Conservation (phyloP, 2,113 vertebrate genomes). For the Solea senegalensis region DNA sequence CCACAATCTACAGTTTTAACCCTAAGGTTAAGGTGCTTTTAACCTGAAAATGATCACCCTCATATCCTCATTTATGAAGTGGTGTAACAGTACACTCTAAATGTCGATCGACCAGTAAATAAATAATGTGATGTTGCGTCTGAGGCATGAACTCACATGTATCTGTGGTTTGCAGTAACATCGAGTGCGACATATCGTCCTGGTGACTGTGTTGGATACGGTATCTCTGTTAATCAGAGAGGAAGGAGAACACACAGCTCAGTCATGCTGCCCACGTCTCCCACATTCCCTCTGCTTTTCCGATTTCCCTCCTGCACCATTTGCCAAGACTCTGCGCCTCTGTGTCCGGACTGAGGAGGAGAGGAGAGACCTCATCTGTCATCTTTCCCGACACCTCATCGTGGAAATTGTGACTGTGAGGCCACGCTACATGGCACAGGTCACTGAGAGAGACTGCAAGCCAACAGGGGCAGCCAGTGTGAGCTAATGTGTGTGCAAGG, state of each 20-base stretch:
- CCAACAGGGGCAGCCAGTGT: conserved; percentile 1
- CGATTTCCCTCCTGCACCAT: conserved; percentile 13
- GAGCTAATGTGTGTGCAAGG: no score
- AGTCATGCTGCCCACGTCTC: conserved; percentile 39
- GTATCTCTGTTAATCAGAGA: conserved; percentile 18
- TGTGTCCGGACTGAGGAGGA: conserved; percentile 29
- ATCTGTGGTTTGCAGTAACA: conserved; percentile 12
- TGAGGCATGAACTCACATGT: not conserved
- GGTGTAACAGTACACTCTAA: no score
- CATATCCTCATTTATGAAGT: no score
- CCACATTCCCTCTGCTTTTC: conserved; percentile 32
- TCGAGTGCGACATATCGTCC: not conserved
- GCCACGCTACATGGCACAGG: conserved; percentile 29
- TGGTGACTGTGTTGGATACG: not conserved
- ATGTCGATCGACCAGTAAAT: not conserved
- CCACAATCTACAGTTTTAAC: no score
- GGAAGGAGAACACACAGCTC: conserved; percentile 12
- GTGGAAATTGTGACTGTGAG: conserved; percentile 35
- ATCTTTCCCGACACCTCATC: conserved; percentile 45
- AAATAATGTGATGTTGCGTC: not conserved
- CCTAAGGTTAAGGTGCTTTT: no score
- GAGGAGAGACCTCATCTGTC: conserved; percentile 33
- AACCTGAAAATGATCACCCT: no score
- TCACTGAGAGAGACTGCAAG: conserved; percentile 1
- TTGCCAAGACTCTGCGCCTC: conserved; percentile 22